Evolutionary conservation across 2,797 vertebrate genomes (phyloP), one percentile per base, ranked within the genome.

Genomic region (Emys orbicularis): DNA sequence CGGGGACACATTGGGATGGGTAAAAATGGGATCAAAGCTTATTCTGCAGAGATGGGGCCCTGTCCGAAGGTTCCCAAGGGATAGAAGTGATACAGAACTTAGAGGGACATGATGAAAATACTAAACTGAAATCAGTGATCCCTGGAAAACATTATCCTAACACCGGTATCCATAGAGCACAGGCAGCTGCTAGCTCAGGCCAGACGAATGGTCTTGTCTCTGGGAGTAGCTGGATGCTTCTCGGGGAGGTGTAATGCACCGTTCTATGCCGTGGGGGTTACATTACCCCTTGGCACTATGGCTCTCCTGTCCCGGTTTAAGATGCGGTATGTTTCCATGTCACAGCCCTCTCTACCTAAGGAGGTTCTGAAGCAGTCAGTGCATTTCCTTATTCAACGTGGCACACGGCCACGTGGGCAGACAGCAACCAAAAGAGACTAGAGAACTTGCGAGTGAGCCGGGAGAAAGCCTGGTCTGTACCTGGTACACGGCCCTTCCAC

Each of bases 401-500:
- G 54, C 19, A 44, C 21, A 84, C 84, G 80, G 81, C 89, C 84
- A 94, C 29, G 29, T 0, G 80, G 86, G 27, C 84, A 59, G 31
- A 79, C 29, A 18, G 44, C 91, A 90, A 16, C 74, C 53, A 74
- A 7, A 59, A 87, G 72, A 49, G 41, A 23, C 65, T 8, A 47
- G 72, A 27, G 25, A 44, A 81, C 88, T 50, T 23, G 57, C 5
- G 9, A 65, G 31, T 53, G 49, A 90, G 21, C 91, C 41, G 82
- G 81, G 27, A 82, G 49, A 72, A 80, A 56, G 49, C 6, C 5
- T 27, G 1, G 3, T 8, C 31, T n/a, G 23, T 97, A 98, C 99
- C 99, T 99, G 99, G 97, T 99, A 99, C 1, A 97, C 98, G 16
- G 85, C 97, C 90, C 99, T 98, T 90, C 99, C 99, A 6, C 99